Evolutionary conservation across 1,140 invertebrate species (phyloP).

Genomic region (Frieseomelitta varia): DNA sequence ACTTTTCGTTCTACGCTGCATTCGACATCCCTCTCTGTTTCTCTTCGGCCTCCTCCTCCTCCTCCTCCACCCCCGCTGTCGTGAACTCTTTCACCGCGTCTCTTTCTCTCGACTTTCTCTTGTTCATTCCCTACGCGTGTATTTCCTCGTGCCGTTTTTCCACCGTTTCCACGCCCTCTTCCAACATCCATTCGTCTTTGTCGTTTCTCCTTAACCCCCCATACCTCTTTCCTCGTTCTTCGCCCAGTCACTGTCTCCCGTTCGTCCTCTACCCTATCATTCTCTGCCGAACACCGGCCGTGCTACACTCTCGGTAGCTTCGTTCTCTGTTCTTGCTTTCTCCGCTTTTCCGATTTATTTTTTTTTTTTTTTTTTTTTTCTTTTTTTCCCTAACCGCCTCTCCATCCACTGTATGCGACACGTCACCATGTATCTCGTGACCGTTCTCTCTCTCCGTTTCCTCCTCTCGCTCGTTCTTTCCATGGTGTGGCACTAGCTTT

Average conservation of each 20-base stretch:
- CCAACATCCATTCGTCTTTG: not conserved
- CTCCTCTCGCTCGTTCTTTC: not conserved
- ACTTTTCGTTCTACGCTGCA: not conserved
- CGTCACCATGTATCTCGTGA: not conserved
- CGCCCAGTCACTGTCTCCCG: not conserved
- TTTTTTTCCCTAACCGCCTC: no score
- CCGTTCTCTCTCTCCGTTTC: not conserved
- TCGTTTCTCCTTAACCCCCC: not conserved
- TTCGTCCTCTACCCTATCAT: not conserved
- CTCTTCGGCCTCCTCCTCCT: not conserved
- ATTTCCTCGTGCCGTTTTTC: constrained; percentile 18
- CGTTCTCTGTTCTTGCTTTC: constrained; percentile 17
- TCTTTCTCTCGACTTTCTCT: constrained; percentile 23
- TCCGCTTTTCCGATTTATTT: constrained; percentile 21
- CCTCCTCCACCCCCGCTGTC: no score
- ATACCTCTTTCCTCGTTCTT: not conserved
- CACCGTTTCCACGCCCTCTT: constrained; percentile 19
- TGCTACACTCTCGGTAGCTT: constrained; percentile 5
- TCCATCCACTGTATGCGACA: not conserved
- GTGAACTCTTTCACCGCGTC: not conserved
- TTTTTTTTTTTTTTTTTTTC: no score
- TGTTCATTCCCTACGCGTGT: constrained; percentile 27
- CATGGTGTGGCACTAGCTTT: constrained; percentile 42
- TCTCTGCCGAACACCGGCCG: not conserved
- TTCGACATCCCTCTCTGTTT: not conserved